A percentile compares a stretch with the other conserved stretches of the same genome.
phyloP scores from a whole-genome alignment of 2,797 vertebrate genomes.

The Macropus fuliginosus region DNA sequence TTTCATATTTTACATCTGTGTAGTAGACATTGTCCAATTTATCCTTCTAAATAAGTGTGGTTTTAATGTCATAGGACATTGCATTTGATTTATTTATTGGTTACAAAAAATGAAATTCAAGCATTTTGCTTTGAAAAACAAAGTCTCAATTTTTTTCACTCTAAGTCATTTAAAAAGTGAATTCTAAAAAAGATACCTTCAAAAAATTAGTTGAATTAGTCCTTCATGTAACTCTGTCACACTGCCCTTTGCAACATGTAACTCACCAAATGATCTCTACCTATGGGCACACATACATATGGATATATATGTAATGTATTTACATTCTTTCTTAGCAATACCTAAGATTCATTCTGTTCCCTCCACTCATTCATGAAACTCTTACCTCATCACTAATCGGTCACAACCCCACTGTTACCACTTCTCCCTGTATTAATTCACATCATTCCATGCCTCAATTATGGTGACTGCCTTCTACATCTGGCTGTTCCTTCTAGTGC shows the following conservation, averaged over 20 bases:
- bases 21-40: conserved; percentile 29
- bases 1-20: conserved; percentile 45
- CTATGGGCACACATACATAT: neutral
- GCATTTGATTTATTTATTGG: conserved; percentile 47
- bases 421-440: neutral
- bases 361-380: neutral
- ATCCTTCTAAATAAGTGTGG: conserved; percentile 60
- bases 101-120: conserved; percentile 58
- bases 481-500: neutral
- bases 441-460: neutral
- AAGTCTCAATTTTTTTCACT: conserved; percentile 24
- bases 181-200: conserved; percentile 52
- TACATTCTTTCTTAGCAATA: neutral
- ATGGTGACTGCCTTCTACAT: neutral
- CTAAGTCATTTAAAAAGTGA: conserved; percentile 54
- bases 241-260: conserved; percentile 1
- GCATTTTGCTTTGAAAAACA: conserved; percentile 41
- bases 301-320: neutral
- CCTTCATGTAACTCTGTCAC: conserved; percentile 22
- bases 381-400: neutral
- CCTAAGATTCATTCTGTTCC: neutral
- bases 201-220: conserved; percentile 40
- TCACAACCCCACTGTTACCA: neutral
- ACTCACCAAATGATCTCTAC: conserved; percentile 22
- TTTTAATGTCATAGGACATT: neutral